Base-by-base conservation (phyloP, 1,140 invertebrate species). In the Drosophila trapezifrons region DNA sequence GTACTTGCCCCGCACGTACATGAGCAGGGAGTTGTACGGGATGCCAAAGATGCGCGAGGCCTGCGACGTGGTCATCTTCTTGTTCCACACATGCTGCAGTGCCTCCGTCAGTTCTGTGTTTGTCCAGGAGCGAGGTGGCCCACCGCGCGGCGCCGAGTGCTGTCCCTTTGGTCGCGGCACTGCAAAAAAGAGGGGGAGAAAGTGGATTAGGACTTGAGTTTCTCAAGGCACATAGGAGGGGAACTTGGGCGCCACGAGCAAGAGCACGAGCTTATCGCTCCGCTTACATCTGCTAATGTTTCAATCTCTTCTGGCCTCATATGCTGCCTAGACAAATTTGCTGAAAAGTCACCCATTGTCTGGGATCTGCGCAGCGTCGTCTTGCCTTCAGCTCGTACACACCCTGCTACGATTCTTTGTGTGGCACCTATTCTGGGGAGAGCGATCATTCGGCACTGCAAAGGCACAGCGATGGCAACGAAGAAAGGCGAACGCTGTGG, bases 61-160 rank as follows among this genome's bases (percentile, higher is more conserved):
- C 92, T 98, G 97, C 69, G 96, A 97, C 2, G 97, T 98, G n/a
- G 97, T 98, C 96, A 98, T 97, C 87, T 97, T 97, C 86, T 97
- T 97, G 91, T 97, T 97, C 97, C 97, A 98, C 1, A 98, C 97
- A 91, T 97, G 96, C 80, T 97, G 96, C 15, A 98, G 93, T 0
- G 97, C 97, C 92, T 97, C 96, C 13, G 97, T 97, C 12, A 98
- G 93, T 84, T 98, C 97, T 0, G 96, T 96, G 92, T 98, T 98
- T 17, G 96, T 97, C 97, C 97, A 98, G 0, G 96, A 97, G 20
- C 97, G 93, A 0, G 97, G 97, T 1, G 97, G 97, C 2, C 97
- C 97, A 9, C 97, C 97, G 38, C 97, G 93, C 6, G 97, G 97
- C 2, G 97, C 97, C 77, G 96, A 97, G 93, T 97, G 97, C 82